A percentile compares a stretch with the other conserved stretches of the same genome.
These are phyloP conservation scores for Mionectes olivaceus DNA, from an alignment of 2,797 vertebrate genomes.

Conservation along the genomic window DNA sequence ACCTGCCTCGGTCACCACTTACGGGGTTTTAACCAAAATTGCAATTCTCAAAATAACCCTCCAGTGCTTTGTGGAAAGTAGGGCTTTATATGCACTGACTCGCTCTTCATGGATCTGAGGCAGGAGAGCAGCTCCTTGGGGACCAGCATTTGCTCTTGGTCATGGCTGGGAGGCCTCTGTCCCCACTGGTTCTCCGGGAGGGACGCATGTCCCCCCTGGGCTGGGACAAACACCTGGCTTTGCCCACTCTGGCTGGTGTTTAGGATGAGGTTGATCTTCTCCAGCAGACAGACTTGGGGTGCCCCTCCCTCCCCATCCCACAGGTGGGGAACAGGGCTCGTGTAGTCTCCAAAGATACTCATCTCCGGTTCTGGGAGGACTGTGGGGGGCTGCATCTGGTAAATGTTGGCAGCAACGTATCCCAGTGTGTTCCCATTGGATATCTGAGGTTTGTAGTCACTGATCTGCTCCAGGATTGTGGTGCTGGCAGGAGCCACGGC, in stretches of 20 bases:
- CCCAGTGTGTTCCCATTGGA: neutral
- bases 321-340: neutral
- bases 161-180: neutral
- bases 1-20: fast-evolving
- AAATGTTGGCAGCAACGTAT: neutral
- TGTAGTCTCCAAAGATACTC: constrained; percentile 14
- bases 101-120: constrained; percentile 47
- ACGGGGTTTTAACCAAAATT: neutral
- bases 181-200: neutral
- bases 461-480: neutral
- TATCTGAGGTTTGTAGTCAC: constrained; percentile 85
- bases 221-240: neutral
- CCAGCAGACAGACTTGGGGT: constrained; percentile 25
- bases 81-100: constrained; percentile 11
- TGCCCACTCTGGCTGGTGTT: constrained; percentile 46
- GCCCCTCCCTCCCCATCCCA: neutral
- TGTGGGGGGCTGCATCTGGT: neutral
- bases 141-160: constrained; percentile 69
- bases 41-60: neutral
- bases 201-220: fast-evolving
- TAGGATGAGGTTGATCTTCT: constrained; percentile 69
- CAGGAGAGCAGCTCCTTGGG: constrained; percentile 72
- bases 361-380: neutral
- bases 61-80: constrained; percentile 79
- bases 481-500: fast-evolving